phyloP scores from a whole-genome alignment of 2,113 vertebrate genomes.

The Nibea albiflora region DNA sequence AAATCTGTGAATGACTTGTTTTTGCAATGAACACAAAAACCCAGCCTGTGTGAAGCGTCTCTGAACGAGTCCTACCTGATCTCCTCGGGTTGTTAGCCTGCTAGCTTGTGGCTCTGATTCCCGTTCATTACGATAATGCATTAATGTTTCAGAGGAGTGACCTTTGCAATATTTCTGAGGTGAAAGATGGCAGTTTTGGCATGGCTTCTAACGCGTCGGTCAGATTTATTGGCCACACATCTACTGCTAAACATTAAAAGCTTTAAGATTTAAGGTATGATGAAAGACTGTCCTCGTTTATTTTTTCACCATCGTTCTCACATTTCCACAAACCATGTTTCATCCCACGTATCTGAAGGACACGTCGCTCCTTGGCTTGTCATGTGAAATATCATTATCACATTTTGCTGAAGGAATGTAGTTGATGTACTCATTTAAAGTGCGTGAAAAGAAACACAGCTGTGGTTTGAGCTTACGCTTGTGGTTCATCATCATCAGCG shows the following conservation, averaged over 20 bases:
- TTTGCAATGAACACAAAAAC: not conserved
- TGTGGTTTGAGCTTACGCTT: not conserved
- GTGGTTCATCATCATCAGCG: not conserved
- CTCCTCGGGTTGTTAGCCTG: not conserved
- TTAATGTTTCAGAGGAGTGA: not conserved
- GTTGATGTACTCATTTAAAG: not conserved
- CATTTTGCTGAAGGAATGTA: not conserved
- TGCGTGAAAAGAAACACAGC: not conserved
- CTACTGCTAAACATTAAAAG: slow-evolving; percentile 24
- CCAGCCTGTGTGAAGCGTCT: not conserved
- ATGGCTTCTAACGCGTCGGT: not conserved
- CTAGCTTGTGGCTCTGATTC: not conserved
- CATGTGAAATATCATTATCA: not conserved
- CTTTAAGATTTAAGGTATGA: slow-evolving; percentile 34
- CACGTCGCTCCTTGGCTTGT: not conserved
- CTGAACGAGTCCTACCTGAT: not conserved
- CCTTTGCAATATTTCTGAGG: slow-evolving; percentile 32
- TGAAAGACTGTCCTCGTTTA: not conserved
- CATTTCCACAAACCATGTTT: not conserved
- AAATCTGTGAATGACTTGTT: not conserved
- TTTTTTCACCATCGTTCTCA: not conserved
- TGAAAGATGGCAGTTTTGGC: slow-evolving; percentile 27
- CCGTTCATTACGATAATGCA: not conserved
- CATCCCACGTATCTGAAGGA: not conserved
- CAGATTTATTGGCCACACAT: slow-evolving; percentile 32